Base-by-base conservation (phyloP, 2,113 vertebrate species). In the Alaudala cheleensis region DNA sequence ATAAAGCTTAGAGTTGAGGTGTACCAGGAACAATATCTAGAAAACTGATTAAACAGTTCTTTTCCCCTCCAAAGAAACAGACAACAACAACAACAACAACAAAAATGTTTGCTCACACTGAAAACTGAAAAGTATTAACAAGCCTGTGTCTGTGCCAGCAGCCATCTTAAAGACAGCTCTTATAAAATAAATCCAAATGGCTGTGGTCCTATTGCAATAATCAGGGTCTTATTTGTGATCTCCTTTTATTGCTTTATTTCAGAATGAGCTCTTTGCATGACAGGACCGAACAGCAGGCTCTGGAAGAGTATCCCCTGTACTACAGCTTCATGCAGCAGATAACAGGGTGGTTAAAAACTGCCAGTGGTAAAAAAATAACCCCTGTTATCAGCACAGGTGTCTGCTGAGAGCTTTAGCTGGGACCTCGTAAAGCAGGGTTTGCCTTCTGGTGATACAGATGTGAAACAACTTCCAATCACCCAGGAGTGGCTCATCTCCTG, bases 111-210 rank as follows among this genome's bases (percentile, higher is more conserved):
- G 10, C 45, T 91, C 57, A 42, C 39, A 37, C 44, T 72, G 67
- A 90, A 84, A 92, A 80, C 50, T 84, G 76, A 64, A 90, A 92
- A 93, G 39, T 34, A 58, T 71, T 54, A 77, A 89, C 54, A 86
- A 72, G 17, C 28, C 44, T 72, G n/a, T 33, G 28, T 47, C 70
- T 73, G n/a, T 91, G 71, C 66, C 85, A 93, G 62, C 21, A 88
- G 29, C 42, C 57, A 61, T 64, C 80, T 95, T 76, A 80, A 45
- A 57, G 81, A 92, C 26, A 77, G 50, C 47, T 42, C 42, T 57
- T 45, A 60, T 86, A 87, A 81, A 26, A 84, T 37, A 91, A 82
- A 92, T 42, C 11, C 53, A 80, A 95, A 82, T 49, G 26, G 26
- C 21, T 56, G 6, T 53, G 49, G 25, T 31, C 34, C 37, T 77